Evolutionary conservation across 2,113 vertebrate genomes (phyloP).

Genomic region (Scatophagus argus): DNA sequence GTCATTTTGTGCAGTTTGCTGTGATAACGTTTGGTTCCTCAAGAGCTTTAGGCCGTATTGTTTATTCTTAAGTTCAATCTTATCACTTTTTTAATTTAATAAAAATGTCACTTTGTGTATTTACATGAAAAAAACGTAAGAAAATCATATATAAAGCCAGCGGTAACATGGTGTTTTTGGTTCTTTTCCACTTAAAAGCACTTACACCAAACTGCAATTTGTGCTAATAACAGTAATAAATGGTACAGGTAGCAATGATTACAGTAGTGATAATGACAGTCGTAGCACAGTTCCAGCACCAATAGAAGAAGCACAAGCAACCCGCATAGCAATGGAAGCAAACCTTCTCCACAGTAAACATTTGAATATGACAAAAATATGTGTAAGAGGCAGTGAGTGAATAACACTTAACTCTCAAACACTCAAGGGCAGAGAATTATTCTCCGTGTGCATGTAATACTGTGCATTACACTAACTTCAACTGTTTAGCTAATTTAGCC

Average conservation of each 20-base stretch:
- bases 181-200: not conserved
- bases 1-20: not conserved
- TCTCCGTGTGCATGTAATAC: not conserved
- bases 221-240: slow-evolving; percentile 3
- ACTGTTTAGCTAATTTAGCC: not conserved
- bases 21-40: too few species aligned
- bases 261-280: not conserved
- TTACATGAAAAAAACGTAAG: not conserved
- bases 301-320: not conserved
- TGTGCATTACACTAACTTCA: not conserved
- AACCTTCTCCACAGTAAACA: slow-evolving; percentile 18
- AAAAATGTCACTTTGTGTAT: not conserved
- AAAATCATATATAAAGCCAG: not conserved
- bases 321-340: not conserved
- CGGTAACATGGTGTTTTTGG: not conserved
- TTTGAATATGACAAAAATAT: slow-evolving; percentile 26
- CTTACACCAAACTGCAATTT: not conserved
- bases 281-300: not conserved
- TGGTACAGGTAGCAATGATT: not conserved
- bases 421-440: too few species aligned
- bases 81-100: not conserved
- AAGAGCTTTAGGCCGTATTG: not conserved
- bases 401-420: slow-evolving; percentile 33
- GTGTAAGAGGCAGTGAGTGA: not conserved
- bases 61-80: not conserved